Conservation (phyloP, 2,797 vertebrate genomes). For the Zalophus californianus region DNA sequence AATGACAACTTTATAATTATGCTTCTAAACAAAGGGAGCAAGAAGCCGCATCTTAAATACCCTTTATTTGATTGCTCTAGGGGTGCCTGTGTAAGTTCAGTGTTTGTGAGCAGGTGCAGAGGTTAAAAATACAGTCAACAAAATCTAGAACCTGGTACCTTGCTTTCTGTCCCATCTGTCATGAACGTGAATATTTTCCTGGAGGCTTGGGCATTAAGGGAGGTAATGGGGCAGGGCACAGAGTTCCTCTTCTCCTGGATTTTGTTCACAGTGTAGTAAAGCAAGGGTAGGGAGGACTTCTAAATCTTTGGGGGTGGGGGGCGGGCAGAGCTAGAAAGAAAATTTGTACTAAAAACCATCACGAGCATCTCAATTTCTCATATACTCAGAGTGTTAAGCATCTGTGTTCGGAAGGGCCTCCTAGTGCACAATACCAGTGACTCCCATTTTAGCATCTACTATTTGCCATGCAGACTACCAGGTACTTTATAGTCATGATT, state of each 20-base stretch:
- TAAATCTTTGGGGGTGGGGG: not conserved
- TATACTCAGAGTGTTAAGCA: not conserved
- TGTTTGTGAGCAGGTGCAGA: constrained; percentile 15
- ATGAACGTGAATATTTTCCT: not conserved
- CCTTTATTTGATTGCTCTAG: constrained; percentile 53
- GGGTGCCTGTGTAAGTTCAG: not conserved
- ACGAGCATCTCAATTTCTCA: not conserved
- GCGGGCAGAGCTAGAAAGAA: not conserved
- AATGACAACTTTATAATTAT: constrained; percentile 69
- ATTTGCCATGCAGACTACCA: not conserved
- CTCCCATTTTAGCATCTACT: not conserved
- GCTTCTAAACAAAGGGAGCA: constrained; percentile 68
- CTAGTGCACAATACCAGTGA: not conserved
- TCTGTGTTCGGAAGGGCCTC: not conserved
- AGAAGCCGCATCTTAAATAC: constrained; percentile 71
- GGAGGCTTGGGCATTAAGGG: not conserved
- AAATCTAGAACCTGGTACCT: not conserved
- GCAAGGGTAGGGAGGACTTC: not conserved
- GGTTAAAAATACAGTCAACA: constrained; percentile 36
- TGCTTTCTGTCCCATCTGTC: not conserved
- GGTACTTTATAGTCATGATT: not conserved
- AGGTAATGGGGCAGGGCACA: too few relatives aligned
- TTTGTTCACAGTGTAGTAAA: not conserved
- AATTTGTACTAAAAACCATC: not conserved
- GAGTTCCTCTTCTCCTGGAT: not conserved